A percentile compares a stretch with the other conserved stretches of the same genome.
These are phyloP conservation scores for Melipona bicolor DNA, from an alignment of 2,888 invertebrate genomes.

Conservation along the genomic window DNA sequence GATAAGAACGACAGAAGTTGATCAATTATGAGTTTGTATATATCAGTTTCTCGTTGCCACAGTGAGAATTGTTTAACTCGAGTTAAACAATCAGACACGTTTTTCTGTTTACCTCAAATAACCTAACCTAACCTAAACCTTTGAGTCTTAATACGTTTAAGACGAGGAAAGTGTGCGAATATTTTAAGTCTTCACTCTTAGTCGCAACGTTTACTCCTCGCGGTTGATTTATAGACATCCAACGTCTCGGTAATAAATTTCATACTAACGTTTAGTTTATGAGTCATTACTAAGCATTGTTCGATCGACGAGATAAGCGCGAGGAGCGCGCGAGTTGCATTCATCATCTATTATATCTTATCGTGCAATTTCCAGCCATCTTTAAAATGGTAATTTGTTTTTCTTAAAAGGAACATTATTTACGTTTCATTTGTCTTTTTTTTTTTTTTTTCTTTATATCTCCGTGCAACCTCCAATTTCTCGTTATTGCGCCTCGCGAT, in stretches of 20 bases:
- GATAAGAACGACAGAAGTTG: too few relatives aligned
- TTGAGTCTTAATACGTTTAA: neutral
- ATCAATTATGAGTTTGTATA: too few relatives aligned
- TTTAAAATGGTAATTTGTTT: neutral
- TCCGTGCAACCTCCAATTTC: neutral
- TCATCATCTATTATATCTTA: neutral
- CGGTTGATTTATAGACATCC: slow-evolving; percentile 6
- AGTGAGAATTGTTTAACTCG: neutral
- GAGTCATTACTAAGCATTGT: slow-evolving; percentile 26
- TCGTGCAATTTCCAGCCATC: neutral
- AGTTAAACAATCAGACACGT: neutral
- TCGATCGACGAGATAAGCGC: slow-evolving; percentile 13
- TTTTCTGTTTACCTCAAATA: neutral
- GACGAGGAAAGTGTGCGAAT: neutral
- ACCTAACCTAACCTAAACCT: too few relatives aligned
- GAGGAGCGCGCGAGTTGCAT: slow-evolving; percentile 2
- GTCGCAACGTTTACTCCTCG: neutral
- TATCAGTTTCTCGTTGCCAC: too few relatives aligned
- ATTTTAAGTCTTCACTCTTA: neutral
- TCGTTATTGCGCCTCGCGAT: neutral
- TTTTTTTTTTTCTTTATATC: neutral
- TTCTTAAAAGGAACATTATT: neutral
- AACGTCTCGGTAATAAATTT: slow-evolving; percentile 19
- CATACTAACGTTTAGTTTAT: slow-evolving; percentile 7
- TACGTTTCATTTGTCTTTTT: neutral